Evolutionary conservation across 2,113 vertebrate species (phyloP).

Genomic region (Saguinus imperator): DNA sequence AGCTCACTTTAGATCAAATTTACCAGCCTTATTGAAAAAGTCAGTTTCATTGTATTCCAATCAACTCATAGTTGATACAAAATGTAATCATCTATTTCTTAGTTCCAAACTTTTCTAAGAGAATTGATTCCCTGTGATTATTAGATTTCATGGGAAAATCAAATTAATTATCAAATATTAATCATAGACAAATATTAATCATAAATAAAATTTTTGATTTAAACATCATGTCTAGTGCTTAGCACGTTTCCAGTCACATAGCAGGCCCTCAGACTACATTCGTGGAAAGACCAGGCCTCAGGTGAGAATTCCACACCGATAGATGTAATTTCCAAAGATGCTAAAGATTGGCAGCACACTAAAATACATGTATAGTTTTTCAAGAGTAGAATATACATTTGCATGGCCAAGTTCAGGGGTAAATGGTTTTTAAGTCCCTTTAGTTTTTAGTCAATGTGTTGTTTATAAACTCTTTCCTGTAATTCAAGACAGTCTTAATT

Average conservation of each 20-base stretch:
- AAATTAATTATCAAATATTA: neutral
- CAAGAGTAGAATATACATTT: neutral
- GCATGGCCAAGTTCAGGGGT: neutral
- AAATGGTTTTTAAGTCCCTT: neutral
- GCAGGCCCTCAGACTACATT: neutral
- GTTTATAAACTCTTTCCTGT: neutral
- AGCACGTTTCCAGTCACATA: neutral
- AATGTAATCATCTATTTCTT: neutral
- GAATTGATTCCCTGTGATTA: neutral
- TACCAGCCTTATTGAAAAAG: neutral
- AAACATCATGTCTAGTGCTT: neutral
- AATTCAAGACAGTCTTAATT: neutral
- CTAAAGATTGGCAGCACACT: neutral
- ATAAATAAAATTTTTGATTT: neutral
- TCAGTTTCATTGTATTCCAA: slow-evolving; percentile 1
- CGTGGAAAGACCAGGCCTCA: neutral
- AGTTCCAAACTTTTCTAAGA: neutral
- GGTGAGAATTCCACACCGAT: neutral
- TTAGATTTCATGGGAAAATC: neutral
- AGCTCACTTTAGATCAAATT: neutral
- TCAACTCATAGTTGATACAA: neutral
- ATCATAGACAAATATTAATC: neutral
- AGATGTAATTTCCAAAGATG: neutral
- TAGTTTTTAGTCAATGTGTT: neutral
- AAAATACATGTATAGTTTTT: neutral